These are phyloP conservation scores for Scelioninae gen. 1 DNA, from an alignment of 2,888 invertebrate genomes.

Conservation along the genomic window DNA sequence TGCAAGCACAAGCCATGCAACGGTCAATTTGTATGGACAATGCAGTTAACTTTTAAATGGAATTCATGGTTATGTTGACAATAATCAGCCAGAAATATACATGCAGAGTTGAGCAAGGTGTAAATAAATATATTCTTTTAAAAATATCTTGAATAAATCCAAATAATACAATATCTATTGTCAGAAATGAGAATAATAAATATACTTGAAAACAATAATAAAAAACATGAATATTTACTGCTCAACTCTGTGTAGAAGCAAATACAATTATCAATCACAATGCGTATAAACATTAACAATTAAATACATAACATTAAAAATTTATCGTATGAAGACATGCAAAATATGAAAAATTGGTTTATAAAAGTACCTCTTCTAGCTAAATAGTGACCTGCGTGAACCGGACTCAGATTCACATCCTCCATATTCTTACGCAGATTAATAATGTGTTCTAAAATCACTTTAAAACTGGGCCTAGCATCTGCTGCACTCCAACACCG, in stretches of 20 bases:
- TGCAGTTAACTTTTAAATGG: conserved; percentile 69
- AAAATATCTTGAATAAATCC: too few relatives aligned
- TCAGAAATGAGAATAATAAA: too few relatives aligned
- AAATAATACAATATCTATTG: too few relatives aligned
- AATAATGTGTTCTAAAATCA: conserved; percentile 88
- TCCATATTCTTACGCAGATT: conserved; percentile 78
- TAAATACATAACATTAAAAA: too few relatives aligned
- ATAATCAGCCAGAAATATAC: not conserved
- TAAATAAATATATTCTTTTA: too few relatives aligned
- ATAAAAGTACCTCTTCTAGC: conserved; percentile 77
- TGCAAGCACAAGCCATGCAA: conserved; percentile 85
- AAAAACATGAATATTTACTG: too few relatives aligned
- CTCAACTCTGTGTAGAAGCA: too few relatives aligned
- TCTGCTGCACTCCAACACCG: conserved; percentile 95
- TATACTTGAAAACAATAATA: too few relatives aligned
- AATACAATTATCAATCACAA: too few relatives aligned
- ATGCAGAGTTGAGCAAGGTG: too few relatives aligned
- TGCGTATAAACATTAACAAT: too few relatives aligned
- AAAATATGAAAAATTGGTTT: not conserved
- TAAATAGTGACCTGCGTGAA: conserved; percentile 81
- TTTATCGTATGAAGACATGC: not conserved
- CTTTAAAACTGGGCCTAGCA: conserved; percentile 93
- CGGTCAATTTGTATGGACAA: conserved; percentile 77
- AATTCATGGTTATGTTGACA: not conserved
- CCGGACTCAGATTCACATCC: conserved; percentile 79